Base-by-base conservation (phyloP, 2,797 vertebrate species). In the Danio jaintianensis region DNA sequence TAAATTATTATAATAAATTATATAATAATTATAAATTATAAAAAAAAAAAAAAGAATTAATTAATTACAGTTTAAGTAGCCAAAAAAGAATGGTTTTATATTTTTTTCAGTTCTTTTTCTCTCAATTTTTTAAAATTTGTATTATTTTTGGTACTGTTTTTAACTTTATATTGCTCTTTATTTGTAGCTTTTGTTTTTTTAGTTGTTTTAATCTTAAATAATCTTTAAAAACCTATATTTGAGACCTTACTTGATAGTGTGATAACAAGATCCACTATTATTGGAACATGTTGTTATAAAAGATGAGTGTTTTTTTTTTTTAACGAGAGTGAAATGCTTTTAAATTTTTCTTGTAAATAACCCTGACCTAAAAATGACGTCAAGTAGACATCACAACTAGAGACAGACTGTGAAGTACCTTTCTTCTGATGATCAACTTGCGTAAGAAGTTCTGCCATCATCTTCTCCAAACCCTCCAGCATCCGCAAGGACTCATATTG, bases 351-450 rank as follows among this genome's bases (percentile, higher is more conserved):
- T 29, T 29, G 29, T 29, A 29, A 29, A 29, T 29, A 48, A 13
- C 22, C 15, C 6, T 38, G 43, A 61, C 1, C 9, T 7, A 8
- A 74, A 61, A 74, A 61, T 38, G 0, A 48, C 0, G 0, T 8
- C 7, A 67, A 67, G 67, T 5, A 0, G 5, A 10, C 47, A 10
- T 13, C 6, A 13, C 20, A 16, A 20, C 36, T 10, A 7, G 50
- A 67, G 11, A 43, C 2, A 7, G 20, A 43, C 7, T n/a, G 18
- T 71, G 1, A 59, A 64, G 45, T 75, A 94, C 92, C 92, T 90
- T 80, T 81, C 85, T 86, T 92, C n/a, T 85, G 83, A 75, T 75
- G 82, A 43, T 82, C 70, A 59, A 86, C 86, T 69, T 61, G 55
- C 5, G 58, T 55, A 18, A 80, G 81, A 36, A 91, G 85, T 59